Evolutionary conservation across 2,888 invertebrate genomes (phyloP).

Genomic region (Philereme transversata): DNA sequence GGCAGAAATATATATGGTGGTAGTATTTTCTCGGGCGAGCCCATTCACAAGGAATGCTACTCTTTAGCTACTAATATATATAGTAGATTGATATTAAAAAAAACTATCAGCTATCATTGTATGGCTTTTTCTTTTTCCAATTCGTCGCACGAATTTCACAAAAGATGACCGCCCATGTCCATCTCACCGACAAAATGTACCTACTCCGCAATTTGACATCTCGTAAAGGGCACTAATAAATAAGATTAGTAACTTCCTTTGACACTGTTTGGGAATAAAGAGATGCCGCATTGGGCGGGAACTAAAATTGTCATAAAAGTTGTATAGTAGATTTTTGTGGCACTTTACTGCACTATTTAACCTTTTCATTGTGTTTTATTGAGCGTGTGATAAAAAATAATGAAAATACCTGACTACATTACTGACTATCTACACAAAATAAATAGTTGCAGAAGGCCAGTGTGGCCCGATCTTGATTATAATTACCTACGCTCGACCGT

Average conservation of each 20-base stretch:
- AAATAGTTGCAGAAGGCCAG: too few species aligned
- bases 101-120: too few species aligned
- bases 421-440: too few species aligned
- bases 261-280: conserved; percentile 46
- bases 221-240: conserved; percentile 76
- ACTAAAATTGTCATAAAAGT: conserved; percentile 22
- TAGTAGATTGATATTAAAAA: too few species aligned
- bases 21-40: too few species aligned
- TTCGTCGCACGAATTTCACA: conserved; percentile 57
- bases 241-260: conserved; percentile 71
- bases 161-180: conserved; percentile 65
- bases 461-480: too few species aligned
- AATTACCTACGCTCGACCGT: too few species aligned
- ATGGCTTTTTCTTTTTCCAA: too few species aligned
- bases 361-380: conserved; percentile 50
- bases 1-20: too few species aligned
- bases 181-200: conserved; percentile 33
- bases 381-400: conserved; percentile 55
- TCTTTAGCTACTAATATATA: too few species aligned
- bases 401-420: conserved; percentile 21
- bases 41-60: too few species aligned
- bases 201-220: conserved; percentile 68
- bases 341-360: conserved; percentile 38
- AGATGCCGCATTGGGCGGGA: conserved; percentile 60
- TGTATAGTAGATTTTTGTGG: background rate